These are phyloP conservation scores for Drosophila albomicans DNA, from an alignment of 1,140 invertebrate species.

Conservation along the genomic window DNA sequence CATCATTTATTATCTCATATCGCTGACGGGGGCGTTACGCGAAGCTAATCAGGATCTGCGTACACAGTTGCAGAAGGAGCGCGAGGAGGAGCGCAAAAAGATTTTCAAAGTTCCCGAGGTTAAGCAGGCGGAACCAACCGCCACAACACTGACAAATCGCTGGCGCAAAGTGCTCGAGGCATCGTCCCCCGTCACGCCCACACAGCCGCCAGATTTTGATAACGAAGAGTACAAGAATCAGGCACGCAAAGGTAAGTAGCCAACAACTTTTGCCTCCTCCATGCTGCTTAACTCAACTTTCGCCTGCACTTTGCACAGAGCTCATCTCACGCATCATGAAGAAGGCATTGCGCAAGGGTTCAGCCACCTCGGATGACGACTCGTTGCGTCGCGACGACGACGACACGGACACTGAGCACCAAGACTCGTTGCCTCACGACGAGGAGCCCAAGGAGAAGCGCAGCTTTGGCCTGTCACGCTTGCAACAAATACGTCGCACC, in stretches of 20 bases:
- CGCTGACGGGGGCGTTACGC: constrained; percentile 94
- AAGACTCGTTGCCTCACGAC: constrained; percentile 88
- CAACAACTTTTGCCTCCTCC: background rate
- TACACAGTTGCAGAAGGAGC: constrained; percentile 92
- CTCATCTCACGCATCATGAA: constrained; percentile 88
- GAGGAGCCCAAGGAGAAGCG: constrained; percentile 76
- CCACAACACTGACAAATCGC: constrained; percentile 74
- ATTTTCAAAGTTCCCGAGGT: constrained; percentile 93
- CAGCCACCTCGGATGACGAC: constrained; percentile 86
- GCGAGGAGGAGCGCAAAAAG: constrained; percentile 96
- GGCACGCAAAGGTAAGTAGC: constrained; percentile 75
- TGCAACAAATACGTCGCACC: constrained; percentile 79
- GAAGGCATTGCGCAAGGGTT: constrained; percentile 87
- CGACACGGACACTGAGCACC: constrained; percentile 89
- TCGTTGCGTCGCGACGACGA: constrained; percentile 85
- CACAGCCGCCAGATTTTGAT: constrained; percentile 77
- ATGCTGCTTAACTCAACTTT: constrained; percentile 17
- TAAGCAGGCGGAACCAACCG: constrained; percentile 86
- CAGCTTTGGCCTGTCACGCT: constrained; percentile 65
- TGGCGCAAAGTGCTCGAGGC: constrained; percentile 84
- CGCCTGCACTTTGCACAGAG: constrained; percentile 78
- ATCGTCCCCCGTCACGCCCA: constrained; percentile 80
- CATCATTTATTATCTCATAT: constrained; percentile 97
- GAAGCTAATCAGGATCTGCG: constrained; percentile 97
- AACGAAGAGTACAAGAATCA: constrained; percentile 82